These are phyloP conservation scores for Hippopotamyrus pictus DNA, from an alignment of 2,797 vertebrate genomes.

Conservation along the genomic window DNA sequence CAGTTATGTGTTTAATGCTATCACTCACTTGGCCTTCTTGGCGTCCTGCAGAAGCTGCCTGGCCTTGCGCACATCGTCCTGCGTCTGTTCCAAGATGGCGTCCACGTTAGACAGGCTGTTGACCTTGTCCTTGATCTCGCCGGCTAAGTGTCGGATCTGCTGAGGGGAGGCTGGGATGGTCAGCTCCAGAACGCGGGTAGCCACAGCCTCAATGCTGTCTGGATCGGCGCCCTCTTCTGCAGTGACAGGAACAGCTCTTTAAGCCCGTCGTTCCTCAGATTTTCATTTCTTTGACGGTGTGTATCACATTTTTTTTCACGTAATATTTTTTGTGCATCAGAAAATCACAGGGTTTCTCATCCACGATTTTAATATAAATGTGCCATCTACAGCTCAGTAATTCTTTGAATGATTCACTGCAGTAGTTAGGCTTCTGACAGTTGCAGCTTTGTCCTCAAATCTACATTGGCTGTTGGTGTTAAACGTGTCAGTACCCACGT, in stretches of 20 bases:
- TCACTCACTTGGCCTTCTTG: slow-evolving; percentile 73
- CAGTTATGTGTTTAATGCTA: background rate
- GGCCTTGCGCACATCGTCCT: slow-evolving; percentile 74
- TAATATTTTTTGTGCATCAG: background rate
- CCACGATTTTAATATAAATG: background rate
- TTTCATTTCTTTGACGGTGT: background rate
- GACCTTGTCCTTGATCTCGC: slow-evolving; percentile 85
- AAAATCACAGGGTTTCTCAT: background rate
- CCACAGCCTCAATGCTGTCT: slow-evolving; percentile 86
- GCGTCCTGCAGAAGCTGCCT: slow-evolving; percentile 81
- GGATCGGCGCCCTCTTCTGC: slow-evolving; percentile 94
- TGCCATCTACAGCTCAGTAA: background rate
- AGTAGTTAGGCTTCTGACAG: background rate
- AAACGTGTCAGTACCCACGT: slow-evolving; percentile 65
- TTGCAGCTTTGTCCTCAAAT: background rate
- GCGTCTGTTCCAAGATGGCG: slow-evolving; percentile 79
- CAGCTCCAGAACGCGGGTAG: slow-evolving; percentile 81
- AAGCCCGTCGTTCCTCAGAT: background rate
- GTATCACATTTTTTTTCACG: background rate
- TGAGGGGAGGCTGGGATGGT: slow-evolving; percentile 87
- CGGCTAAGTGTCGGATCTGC: slow-evolving; percentile 80
- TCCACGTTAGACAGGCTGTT: slow-evolving; percentile 87
- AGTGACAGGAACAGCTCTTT: slow-evolving; percentile 12
- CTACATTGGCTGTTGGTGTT: background rate
- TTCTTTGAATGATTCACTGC: background rate